These are phyloP conservation scores for Aplysina aerophoba DNA, from an alignment of 37 sponge, comb jelly and placozoan genomes.

Conservation along the genomic window DNA sequence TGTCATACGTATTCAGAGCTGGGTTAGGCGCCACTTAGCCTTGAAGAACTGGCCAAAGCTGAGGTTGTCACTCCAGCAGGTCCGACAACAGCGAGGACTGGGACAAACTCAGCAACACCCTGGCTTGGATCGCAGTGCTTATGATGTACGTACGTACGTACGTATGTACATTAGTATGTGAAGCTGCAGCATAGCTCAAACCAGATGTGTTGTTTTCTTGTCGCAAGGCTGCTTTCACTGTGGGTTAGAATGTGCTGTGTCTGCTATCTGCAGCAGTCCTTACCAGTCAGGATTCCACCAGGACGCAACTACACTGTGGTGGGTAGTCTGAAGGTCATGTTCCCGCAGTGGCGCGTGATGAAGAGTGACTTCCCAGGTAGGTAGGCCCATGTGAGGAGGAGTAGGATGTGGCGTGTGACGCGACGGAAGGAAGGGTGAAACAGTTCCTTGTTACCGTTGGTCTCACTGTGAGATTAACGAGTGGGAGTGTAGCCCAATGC, in stretches of 20 bases:
- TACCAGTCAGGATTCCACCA: not conserved
- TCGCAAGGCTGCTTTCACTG: not conserved
- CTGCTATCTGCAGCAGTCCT: not conserved
- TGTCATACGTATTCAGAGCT: constrained; percentile 60
- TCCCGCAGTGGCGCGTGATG: constrained; percentile 91
- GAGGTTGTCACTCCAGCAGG: constrained; percentile 50
- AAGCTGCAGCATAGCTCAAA: not conserved
- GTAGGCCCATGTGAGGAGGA: not conserved
- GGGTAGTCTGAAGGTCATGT: constrained; percentile 78
- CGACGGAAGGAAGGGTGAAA: no score
- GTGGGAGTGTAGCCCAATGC: no score
- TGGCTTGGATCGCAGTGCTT: not conserved
- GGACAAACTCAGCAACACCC: not conserved
- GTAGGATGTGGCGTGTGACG: not conserved
- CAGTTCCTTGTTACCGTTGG: no score
- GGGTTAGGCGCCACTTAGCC: constrained; percentile 52
- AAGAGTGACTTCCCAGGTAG: constrained; percentile 64
- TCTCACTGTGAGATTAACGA: no score
- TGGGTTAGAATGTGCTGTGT: no score
- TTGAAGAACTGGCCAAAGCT: constrained; percentile 71
- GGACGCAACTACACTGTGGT: constrained; percentile 77
- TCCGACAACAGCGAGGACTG: not conserved
- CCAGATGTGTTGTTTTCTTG: not conserved
- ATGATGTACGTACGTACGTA: constrained; percentile 3
- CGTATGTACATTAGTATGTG: not conserved